These are phyloP conservation scores for Melinaea marsaeus DNA, from an alignment of 2,888 invertebrate species.

Conservation along the genomic window DNA sequence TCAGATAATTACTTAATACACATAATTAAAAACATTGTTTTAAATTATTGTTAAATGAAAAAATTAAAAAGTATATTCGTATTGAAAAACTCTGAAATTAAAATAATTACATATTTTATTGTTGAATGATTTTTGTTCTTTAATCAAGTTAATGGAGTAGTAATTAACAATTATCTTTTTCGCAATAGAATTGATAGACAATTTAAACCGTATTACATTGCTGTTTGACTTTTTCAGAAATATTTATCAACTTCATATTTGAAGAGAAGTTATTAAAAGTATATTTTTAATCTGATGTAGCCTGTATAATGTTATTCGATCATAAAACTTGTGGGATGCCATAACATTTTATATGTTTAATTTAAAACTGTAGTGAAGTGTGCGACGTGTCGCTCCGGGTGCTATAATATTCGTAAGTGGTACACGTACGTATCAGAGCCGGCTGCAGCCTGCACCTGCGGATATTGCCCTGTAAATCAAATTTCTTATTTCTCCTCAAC, in stretches of 20 bases:
- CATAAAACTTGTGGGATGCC: conserved; percentile 24
- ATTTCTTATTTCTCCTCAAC: conserved; percentile 65
- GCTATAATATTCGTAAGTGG: conserved; percentile 30
- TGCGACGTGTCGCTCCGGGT: conserved; percentile 24
- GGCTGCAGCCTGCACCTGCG: conserved; percentile 63
- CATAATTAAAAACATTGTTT: no score
- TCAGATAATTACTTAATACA: no score
- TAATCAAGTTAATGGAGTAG: no score
- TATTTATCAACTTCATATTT: not conserved
- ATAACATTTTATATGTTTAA: conserved; percentile 24
- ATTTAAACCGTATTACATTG: no score
- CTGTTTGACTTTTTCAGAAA: no score
- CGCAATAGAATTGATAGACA: no score
- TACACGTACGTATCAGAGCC: conserved; percentile 30
- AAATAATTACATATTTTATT: no score
- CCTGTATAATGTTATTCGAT: conserved; percentile 21
- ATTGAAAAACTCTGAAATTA: no score
- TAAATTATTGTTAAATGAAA: no score
- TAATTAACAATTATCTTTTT: no score
- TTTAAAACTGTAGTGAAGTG: conserved; percentile 30
- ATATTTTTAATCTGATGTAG: conserved; percentile 11
- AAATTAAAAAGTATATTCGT: no score
- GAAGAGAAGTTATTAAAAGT: not conserved
- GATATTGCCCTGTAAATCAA: conserved; percentile 70
- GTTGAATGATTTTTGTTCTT: no score